phyloP scores from a whole-genome alignment of 2,888 invertebrate species.

The Amphiduros pacificus region DNA sequence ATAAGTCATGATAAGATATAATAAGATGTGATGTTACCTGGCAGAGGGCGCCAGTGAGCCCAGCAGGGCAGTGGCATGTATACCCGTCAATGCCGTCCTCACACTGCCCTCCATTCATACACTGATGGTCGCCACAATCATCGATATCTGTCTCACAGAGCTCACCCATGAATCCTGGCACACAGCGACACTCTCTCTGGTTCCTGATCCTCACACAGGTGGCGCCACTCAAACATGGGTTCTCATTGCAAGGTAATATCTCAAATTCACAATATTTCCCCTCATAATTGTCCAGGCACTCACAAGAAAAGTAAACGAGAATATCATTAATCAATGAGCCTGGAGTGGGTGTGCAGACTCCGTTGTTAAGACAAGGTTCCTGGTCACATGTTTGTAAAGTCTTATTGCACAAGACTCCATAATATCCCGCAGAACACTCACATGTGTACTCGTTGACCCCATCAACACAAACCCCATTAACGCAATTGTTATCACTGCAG shows the following conservation, averaged over 20 bases:
- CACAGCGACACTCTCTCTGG: neutral
- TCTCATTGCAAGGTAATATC: constrained; percentile 1
- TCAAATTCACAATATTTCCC: too few species aligned
- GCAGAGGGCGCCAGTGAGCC: neutral
- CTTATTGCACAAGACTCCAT: too few species aligned
- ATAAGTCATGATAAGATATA: neutral
- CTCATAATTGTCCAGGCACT: too few species aligned
- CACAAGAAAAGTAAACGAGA: too few species aligned
- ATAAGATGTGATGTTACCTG: neutral
- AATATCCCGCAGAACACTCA: neutral
- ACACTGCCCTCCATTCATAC: constrained; percentile 82
- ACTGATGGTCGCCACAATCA: constrained; percentile 65
- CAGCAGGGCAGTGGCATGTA: constrained; percentile 18
- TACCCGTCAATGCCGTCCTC: constrained; percentile 16
- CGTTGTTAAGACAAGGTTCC: neutral
- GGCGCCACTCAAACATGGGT: constrained; percentile 1
- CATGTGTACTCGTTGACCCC: constrained; percentile 6
- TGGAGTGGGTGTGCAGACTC: neutral
- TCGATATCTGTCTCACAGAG: constrained; percentile 3
- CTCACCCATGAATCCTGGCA: neutral
- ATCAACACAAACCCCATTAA: constrained; percentile 68
- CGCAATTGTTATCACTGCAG: constrained; percentile 8
- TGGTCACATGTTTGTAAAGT: neutral
- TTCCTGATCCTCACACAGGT: too few species aligned
- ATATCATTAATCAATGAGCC: too few species aligned